Evolutionary conservation across 2,888 invertebrate genomes (phyloP), one percentile per base, ranked within the genome.

Genomic region (Anoncus sp.): DNA sequence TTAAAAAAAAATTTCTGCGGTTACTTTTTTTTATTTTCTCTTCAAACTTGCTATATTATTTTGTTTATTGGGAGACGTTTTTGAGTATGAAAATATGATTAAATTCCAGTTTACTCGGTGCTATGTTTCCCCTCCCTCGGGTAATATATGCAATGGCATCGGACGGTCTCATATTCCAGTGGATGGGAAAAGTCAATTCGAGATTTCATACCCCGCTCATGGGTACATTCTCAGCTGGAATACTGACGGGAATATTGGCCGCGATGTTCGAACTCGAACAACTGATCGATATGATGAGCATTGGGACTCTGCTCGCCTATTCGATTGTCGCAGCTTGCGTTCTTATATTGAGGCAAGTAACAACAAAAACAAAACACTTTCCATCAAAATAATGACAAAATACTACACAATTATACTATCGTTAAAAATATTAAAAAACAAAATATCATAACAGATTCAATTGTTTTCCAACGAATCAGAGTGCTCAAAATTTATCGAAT

Each of bases 321-420:
- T 96, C 97, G 0, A 96, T 98, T 90, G 98, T 98, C 2, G 97
- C 97, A 0, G 95, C 96, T 3, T 97, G 97, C 84, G 96, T 98
- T 0, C 93, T 98, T 12, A 93, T 98, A 63, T 92, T 98, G 6
- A 94, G 97, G 94, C 97, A 92, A 84, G 67, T 76, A 47, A 18
- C 40, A 45, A 20, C 14, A 75, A 38, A 14, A 43, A 9, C 59
- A 72, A 60, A 69, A 49, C n/a, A 40, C 57, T 40, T 35, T 35
- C 10, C n/a, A 24, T 35, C n/a, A n/a, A n/a, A n/a, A n/a, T n/a
- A n/a, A n/a, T n/a, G n/a, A n/a, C n/a, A n/a, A n/a, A n/a, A n/a
- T n/a, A n/a, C n/a, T n/a, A n/a, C n/a, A n/a, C n/a, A n/a, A n/a
- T n/a, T n/a, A n/a, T n/a, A n/a, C n/a, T n/a, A n/a, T n/a, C n/a